Base-by-base conservation (phyloP, 1,140 invertebrate species). In the Hylaeus volcanicus region DNA sequence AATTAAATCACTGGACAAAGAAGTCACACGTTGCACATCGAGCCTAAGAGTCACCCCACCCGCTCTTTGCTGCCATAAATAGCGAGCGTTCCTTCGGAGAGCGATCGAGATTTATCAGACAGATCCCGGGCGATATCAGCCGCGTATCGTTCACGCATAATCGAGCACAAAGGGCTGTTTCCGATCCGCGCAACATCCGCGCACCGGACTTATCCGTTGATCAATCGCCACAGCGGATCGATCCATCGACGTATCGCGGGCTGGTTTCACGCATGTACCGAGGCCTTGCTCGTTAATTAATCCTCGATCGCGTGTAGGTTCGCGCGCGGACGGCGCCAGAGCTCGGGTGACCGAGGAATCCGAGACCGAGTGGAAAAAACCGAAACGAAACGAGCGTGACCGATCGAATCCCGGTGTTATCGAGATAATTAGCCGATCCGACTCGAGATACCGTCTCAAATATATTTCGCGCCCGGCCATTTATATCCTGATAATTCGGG, bases 131-230 rank as follows among this genome's bases (percentile, higher is more conserved):
- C 41, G 45, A 65, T 69, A 61, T 51, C 74, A 37, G 11, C 55
- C 55, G 55, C 64, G 56, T 69, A 77, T 77, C 55, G 55, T 77
- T 77, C 66, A 70, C 74, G 74, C 74, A 77, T 77, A 77, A 77
- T 77, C 74, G 74, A 58, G 64, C 43, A 45, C 55, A 11, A 51
- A 43, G 51, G 14, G 14, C 5, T 39, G 45, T 60, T 37, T 45
- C n/a, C 3, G 58, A 60, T 60, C n/a, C n/a, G n/a, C 58, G 58
- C 58, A 26, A 60, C 6, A 60, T 60, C 58, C 58, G 41, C 64
- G 64, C 37, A 45, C 53, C 41, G 39, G 43, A 26, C 4, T 64
- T 41, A 61, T 77, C 63, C 74, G 74, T 48, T 51, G 48, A 69
- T 61, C 65, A 65, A 76, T 76, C 74, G 45, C 58, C 58, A 37